These are phyloP conservation scores for Drosophila kepulauana DNA, from an alignment of 1,140 invertebrate species.

Conservation along the genomic window DNA sequence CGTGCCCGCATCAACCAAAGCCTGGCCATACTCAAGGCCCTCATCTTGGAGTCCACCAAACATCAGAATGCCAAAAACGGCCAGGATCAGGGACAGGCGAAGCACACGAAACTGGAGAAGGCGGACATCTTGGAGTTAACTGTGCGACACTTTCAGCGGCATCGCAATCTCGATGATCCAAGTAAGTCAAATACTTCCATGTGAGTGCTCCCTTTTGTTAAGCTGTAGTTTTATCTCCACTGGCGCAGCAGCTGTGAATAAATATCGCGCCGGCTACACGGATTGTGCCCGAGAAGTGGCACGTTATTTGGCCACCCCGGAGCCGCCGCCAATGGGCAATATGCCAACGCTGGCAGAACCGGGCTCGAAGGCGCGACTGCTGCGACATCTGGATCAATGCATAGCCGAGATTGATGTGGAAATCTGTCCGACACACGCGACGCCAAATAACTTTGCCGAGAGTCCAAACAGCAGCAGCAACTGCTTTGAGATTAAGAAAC, in stretches of 20 bases:
- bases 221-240: not conserved
- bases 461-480: conserved; percentile 75
- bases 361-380: conserved; percentile 88
- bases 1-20: conserved; percentile 95
- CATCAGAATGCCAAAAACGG: conserved; percentile 84
- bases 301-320: conserved; percentile 88
- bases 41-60: conserved; percentile 90
- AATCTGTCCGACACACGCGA: conserved; percentile 85
- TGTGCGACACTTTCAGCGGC: conserved; percentile 93
- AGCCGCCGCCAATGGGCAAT: conserved; percentile 87
- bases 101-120: conserved; percentile 94
- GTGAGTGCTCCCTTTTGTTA: not conserved
- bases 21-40: conserved; percentile 92
- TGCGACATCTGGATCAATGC: conserved; percentile 90
- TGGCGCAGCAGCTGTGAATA: conserved; percentile 85
- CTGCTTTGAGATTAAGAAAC: conserved; percentile 69
- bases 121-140: conserved; percentile 97
- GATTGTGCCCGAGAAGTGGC: conserved; percentile 92
- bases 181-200: conserved; percentile 84
- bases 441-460: conserved; percentile 58
- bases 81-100: conserved; percentile 87
- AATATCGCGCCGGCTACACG: conserved; percentile 90
- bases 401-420: conserved; percentile 90
- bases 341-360: conserved; percentile 88
- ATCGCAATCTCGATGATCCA: conserved; percentile 88